Base-by-base conservation (phyloP, 2,888 invertebrate genomes). In the Orthosia incerta region DNA sequence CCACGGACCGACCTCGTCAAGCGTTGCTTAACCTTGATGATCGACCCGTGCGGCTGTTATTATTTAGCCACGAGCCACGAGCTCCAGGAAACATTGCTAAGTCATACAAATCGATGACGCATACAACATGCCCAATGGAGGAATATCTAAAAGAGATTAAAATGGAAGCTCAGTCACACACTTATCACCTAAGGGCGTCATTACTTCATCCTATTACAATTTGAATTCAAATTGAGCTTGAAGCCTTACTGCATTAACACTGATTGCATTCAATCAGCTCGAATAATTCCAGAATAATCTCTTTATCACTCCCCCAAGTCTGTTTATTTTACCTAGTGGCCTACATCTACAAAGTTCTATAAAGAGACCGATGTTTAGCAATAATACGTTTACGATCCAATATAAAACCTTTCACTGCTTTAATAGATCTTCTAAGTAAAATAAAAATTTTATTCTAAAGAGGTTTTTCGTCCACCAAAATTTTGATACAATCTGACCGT, bases 231-330 rank as follows among this genome's bases (percentile, higher is more conserved):
- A 68, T 75, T 23, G 23, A 7, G 48, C 50, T 50, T 39, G 18
- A 50, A 26, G 13, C 20, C 61, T 20, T 23, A n/a, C 69, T 79
- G 69, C 48, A 79, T 69, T 76, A 76, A n/a, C 45, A 57, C 57
- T 69, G 79, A 79, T 79, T 76, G 82, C 48, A 64, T 80, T 80
- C 65, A 80, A 80, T 77, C 64, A 74, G 31, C 39, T 65, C 18
- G 50, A 66, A 66, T 65, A 74, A 61, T 64, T 51, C 65, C 53
- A 26, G 45, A n/a, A 79, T 59, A 55, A 76, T 60, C 61, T 56
- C 51, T 65, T 48, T 65, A 65, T 23, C n/a, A 65, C 56, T 74
- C 60, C 61, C 65, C 18, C 18, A 26, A 66, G 56, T 57, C 51
- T 51, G 65, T 77, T 74, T 65, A 74, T 72, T 50, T 7, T 75